phyloP scores from a whole-genome alignment of 2,797 vertebrate genomes.

The Sardinella longiceps region DNA sequence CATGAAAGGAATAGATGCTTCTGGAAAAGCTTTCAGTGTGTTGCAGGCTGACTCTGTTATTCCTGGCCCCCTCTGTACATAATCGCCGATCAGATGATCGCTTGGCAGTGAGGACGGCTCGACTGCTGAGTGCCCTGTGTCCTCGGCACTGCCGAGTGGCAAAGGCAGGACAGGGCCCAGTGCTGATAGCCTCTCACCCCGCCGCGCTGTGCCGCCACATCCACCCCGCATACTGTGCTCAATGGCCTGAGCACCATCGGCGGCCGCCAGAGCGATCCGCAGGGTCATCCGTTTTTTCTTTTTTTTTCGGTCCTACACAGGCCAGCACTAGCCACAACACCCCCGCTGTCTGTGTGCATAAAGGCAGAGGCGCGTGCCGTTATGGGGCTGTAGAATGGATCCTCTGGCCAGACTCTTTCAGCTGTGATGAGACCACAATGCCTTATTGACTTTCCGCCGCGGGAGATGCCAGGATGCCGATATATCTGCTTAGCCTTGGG shows the following conservation, averaged over 20 bases:
- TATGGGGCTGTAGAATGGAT: constrained; percentile 58
- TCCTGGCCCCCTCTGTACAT: constrained; percentile 34
- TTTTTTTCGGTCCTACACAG: constrained; percentile 70
- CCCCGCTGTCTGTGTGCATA: constrained; percentile 59
- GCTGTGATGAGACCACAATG: constrained; percentile 48
- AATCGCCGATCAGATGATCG: constrained; percentile 30
- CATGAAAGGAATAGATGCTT: constrained; percentile 35
- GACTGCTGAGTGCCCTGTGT: constrained; percentile 40
- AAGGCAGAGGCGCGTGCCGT: constrained; percentile 53
- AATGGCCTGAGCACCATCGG: constrained; percentile 83
- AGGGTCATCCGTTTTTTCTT: constrained; percentile 40
- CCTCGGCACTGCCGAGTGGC: constrained; percentile 44
- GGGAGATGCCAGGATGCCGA: constrained; percentile 34
- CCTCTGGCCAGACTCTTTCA: constrained; percentile 40
- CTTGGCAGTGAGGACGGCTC: constrained; percentile 25
- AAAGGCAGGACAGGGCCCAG: constrained; percentile 60
- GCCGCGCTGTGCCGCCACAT: constrained; percentile 59
- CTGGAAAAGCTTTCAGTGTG: constrained; percentile 66
- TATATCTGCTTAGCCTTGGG: constrained; percentile 30
- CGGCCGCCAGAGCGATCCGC: constrained; percentile 35
- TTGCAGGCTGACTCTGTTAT: constrained; percentile 54
- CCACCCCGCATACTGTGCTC: constrained; percentile 82
- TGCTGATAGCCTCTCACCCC: constrained; percentile 72
- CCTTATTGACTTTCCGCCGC: constrained; percentile 50
- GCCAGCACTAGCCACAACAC: constrained; percentile 65